Percentiles rank a stretch among this genome's conserved stretches.
phyloP scores from a whole-genome alignment of 2,797 vertebrate species.

The Enteromius treurensis region DNA sequence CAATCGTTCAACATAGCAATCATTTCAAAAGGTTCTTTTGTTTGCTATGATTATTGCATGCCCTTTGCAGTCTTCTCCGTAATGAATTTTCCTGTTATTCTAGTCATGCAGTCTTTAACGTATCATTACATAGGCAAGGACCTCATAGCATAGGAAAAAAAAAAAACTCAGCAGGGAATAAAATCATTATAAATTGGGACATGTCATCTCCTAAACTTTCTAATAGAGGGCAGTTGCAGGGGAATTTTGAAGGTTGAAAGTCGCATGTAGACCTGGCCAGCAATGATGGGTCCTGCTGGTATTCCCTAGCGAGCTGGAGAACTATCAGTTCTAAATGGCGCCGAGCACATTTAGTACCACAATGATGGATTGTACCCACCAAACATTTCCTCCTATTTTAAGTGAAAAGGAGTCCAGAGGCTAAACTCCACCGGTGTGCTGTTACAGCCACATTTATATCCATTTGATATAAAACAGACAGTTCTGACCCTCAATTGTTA shows the following conservation, averaged over 20 bases:
- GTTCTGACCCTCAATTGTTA: neutral
- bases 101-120: slow-evolving; percentile 9
- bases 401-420: slow-evolving; percentile 32
- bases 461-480: slow-evolving; percentile 23
- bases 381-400: slow-evolving; percentile 26
- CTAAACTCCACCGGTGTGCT: neutral
- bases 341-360: slow-evolving; percentile 26
- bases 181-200: slow-evolving; percentile 46
- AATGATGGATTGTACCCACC: slow-evolving; percentile 35
- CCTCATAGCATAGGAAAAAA: neutral
- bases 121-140: neutral
- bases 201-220: slow-evolving; percentile 20
- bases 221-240: slow-evolving; percentile 30
- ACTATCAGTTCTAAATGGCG: slow-evolving; percentile 34
- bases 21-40: slow-evolving; percentile 3
- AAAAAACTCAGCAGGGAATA: slow-evolving; percentile 32
- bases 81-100: neutral
- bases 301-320: slow-evolving; percentile 13
- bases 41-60: slow-evolving; percentile 25
- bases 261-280: slow-evolving; percentile 1
- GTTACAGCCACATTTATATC: slow-evolving; percentile 33
- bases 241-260: slow-evolving; percentile 32
- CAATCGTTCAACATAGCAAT: neutral
- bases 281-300: slow-evolving; percentile 30
- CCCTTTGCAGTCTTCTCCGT: neutral